Evolutionary conservation across 2,113 vertebrate species (phyloP), one percentile per base, ranked within the genome.

Genomic region (Himantopus leucocephalus): DNA sequence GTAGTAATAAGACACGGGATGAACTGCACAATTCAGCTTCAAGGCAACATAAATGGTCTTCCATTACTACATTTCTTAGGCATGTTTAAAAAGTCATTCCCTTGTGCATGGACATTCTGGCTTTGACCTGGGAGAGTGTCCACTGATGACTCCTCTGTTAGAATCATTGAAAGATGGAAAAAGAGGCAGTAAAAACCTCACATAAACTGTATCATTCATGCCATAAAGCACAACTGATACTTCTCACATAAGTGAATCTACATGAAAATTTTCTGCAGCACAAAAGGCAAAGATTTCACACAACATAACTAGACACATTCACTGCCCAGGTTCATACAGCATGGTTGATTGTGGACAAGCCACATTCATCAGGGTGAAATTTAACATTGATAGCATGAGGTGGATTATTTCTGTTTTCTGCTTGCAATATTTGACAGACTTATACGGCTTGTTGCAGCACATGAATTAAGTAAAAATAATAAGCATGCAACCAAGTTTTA

Each of bases 401-500:
- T 63, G 4, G 21, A 35, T 82, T 89, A 37, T 66, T 74, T 88
- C 35, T 78, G 8, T 14, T 72, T 84, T 94, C 29, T 62, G 18
- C 21, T 82, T 76, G 10, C 47, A 76, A 17, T 62, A 76, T 74
- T 79, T 92, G 8, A 45, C 43, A 41, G 29, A 87, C 64, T 87
- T 23, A 60, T 60, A 43, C 6, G 11, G 37, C 22, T 81, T 72
- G 22, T 60, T 66, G 17, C 14, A 91, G 10, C 6, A 47, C 4
- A 53, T 23, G 7, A 85, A 70, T 76, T 74, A 80, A 85, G 27
- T 41, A 55, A 92, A 88, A 87, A 87, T 56, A 89, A 89, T 20
- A 43, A 85, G 24, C 8, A 56, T 6, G 22, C 11, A 88, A 70
- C 16, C 6, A 80, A 77, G 9, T 56, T 67, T 75, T 53, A 82